These are phyloP conservation scores for Entomobrya proxima DNA, from an alignment of 2,888 invertebrate species.

Conservation along the genomic window DNA sequence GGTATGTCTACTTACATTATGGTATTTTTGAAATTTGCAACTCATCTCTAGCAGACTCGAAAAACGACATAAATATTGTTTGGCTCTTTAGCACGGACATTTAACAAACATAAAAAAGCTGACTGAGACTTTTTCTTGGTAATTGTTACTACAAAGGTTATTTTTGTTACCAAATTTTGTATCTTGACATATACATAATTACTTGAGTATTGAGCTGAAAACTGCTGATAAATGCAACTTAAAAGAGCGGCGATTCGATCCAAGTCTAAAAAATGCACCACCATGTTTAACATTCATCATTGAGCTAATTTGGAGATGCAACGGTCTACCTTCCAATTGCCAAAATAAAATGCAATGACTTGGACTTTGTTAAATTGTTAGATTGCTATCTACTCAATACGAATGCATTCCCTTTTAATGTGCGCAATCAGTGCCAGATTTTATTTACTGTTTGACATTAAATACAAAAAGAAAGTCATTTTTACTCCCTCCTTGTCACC, in stretches of 20 bases:
- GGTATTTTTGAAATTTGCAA: too few species aligned
- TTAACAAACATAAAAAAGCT: constrained; percentile 8
- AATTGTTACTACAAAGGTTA: background rate
- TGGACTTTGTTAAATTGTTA: background rate
- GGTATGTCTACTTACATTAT: too few species aligned
- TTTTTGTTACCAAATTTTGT: background rate
- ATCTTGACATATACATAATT: background rate
- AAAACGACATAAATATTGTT: too few species aligned
- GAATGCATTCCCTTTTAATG: background rate
- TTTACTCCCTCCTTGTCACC: constrained; percentile 24
- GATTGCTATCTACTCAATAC: background rate
- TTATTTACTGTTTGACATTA: background rate
- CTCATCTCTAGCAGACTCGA: too few species aligned
- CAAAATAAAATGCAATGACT: constrained; percentile 2
- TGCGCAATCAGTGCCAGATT: background rate
- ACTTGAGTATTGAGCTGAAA: background rate
- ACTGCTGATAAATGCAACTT: background rate
- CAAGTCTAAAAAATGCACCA: constrained; percentile 18
- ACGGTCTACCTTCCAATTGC: constrained; percentile 11
- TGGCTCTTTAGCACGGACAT: too few species aligned
- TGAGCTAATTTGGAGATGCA: constrained; percentile 30
- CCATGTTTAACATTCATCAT: background rate
- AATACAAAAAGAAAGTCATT: background rate
- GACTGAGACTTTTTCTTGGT: background rate
- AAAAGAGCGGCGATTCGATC: constrained; percentile 16